These are phyloP conservation scores for Craterocephalus amniculus DNA, from an alignment of 2,797 vertebrate genomes.

Conservation along the genomic window DNA sequence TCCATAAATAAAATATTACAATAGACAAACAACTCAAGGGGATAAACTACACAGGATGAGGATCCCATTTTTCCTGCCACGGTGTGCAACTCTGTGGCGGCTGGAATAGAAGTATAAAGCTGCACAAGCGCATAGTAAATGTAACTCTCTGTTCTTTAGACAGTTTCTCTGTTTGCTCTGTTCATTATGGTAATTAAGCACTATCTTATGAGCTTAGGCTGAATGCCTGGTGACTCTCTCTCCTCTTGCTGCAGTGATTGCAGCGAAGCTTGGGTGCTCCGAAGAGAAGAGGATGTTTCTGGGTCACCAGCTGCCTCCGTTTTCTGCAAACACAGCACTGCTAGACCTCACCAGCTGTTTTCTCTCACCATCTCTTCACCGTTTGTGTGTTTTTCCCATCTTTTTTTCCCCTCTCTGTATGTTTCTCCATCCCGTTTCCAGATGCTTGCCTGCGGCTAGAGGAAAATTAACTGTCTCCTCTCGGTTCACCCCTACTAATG, in stretches of 20 bases:
- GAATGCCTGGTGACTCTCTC: slow-evolving; percentile 27
- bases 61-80: neutral
- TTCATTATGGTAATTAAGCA: slow-evolving; percentile 57
- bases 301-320: slow-evolving; percentile 78
- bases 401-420: slow-evolving; percentile 13
- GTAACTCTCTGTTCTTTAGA: slow-evolving; percentile 35
- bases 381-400: neutral
- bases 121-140: slow-evolving; percentile 34
- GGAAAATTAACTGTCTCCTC: slow-evolving; percentile 58
- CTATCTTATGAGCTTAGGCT: slow-evolving; percentile 38
- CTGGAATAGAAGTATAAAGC: slow-evolving; percentile 19
- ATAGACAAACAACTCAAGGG: slow-evolving; percentile 58
- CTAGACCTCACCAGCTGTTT: slow-evolving; percentile 78
- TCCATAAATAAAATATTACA: slow-evolving; percentile 53
- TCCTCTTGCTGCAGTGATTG: slow-evolving; percentile 52
- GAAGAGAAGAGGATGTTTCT: slow-evolving; percentile 71
- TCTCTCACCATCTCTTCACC: slow-evolving; percentile 55
- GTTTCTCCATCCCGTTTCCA: slow-evolving; percentile 44
- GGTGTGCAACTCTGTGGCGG: neutral
- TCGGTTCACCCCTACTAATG: slow-evolving; percentile 22
- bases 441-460: slow-evolving; percentile 61
- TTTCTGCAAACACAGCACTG: slow-evolving; percentile 77
- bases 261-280: slow-evolving; percentile 41
- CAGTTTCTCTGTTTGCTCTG: slow-evolving; percentile 38
- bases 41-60: neutral